These are phyloP conservation scores for Protobothrops flavoviridis DNA, from an alignment of 2,113 vertebrate genomes.

Conservation along the genomic window DNA sequence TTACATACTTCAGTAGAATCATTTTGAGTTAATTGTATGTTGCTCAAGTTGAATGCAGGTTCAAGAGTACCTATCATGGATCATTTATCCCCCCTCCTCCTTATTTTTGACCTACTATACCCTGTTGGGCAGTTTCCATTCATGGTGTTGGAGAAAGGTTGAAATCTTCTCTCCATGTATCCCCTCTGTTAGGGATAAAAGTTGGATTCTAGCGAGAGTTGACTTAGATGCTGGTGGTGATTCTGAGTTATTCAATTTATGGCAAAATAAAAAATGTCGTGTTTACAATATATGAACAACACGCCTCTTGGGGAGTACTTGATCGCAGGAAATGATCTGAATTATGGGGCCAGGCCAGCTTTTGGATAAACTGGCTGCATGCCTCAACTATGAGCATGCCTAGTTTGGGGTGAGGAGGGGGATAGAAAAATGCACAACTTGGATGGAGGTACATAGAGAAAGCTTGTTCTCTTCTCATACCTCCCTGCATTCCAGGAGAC, in stretches of 20 bases:
- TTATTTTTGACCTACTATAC: not conserved
- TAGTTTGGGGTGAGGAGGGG: not conserved
- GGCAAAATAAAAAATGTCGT: not conserved
- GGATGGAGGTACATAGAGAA: not conserved
- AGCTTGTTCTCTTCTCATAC: not conserved
- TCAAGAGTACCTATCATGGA: not conserved
- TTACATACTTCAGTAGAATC: not conserved
- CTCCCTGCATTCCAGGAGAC: conserved; percentile 9
- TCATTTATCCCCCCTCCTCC: not conserved
- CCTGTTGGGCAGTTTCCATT: not conserved
- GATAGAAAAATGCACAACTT: not conserved
- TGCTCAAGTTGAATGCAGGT: not conserved
- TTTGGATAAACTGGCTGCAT: not conserved
- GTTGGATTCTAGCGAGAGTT: not conserved
- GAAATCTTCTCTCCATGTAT: not conserved
- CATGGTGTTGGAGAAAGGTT: not conserved
- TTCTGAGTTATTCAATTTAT: not conserved
- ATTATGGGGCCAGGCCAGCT: not conserved
- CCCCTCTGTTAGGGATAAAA: not conserved
- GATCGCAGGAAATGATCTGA: not conserved
- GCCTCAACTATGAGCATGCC: not conserved
- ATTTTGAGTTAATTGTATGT: not conserved
- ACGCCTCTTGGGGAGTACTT: not conserved
- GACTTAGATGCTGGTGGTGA: not conserved
- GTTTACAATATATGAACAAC: not conserved